phyloP scores from a whole-genome alignment of 2,888 invertebrate genomes.

The Phortica magna region DNA sequence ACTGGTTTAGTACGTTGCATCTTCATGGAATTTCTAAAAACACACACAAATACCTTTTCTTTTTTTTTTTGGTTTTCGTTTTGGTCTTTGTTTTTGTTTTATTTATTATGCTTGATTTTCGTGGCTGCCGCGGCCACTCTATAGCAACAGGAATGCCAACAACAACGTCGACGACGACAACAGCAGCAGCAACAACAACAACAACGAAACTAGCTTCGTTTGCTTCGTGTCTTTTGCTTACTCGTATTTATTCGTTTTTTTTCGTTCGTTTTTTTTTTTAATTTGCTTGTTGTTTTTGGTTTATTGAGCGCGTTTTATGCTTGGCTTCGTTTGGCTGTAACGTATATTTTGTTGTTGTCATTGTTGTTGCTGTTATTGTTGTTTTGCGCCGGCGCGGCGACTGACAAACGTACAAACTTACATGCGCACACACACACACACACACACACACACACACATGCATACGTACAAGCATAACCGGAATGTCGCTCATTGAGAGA shows the following conservation, averaged over 20 bases:
- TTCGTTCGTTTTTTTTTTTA: neutral
- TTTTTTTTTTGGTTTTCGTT: slow-evolving; percentile 1
- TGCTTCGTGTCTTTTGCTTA: neutral
- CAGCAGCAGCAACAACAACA: slow-evolving; percentile 7
- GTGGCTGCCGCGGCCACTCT: slow-evolving; percentile 37
- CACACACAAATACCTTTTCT: slow-evolving; percentile 15
- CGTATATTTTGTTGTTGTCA: neutral
- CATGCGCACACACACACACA: neutral
- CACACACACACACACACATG: neutral
- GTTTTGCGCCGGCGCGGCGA: slow-evolving; percentile 22
- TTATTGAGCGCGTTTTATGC: neutral
- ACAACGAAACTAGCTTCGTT: neutral
- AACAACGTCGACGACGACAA: slow-evolving; percentile 5
- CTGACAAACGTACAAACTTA: neutral
- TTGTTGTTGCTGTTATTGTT: neutral
- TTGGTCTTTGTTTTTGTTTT: slow-evolving; percentile 3
- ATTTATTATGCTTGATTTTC: neutral
- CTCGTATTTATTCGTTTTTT: neutral
- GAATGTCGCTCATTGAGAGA: slow-evolving; percentile 72
- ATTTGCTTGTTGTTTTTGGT: neutral
- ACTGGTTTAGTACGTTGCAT: neutral
- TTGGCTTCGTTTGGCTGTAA: neutral
- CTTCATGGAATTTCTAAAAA: slow-evolving; percentile 57
- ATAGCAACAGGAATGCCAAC: slow-evolving; percentile 37
- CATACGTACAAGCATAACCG: slow-evolving; percentile 50